phyloP scores from a whole-genome alignment of 1,140 invertebrate genomes.

The Oreohelix idahoensis region DNA sequence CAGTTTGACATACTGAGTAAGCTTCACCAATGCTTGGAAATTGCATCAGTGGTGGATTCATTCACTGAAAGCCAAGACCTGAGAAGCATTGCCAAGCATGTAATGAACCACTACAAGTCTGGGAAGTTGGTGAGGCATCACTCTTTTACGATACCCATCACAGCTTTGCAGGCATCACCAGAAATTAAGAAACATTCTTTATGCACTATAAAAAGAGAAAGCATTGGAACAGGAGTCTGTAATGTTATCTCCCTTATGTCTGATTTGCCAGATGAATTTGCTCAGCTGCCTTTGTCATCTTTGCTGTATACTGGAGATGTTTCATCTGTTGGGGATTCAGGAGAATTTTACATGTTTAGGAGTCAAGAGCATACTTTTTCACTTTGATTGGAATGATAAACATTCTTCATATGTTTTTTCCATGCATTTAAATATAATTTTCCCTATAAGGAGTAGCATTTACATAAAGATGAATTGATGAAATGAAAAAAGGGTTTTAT shows the following conservation, averaged over 20 bases:
- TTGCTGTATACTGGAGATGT: not conserved
- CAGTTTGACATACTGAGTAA: constrained; percentile 14
- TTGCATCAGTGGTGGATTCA: constrained; percentile 17
- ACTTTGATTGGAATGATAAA: not conserved
- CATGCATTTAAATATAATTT: too few species aligned
- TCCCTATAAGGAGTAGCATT: too few species aligned
- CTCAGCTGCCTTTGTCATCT: not conserved
- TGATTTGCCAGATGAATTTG: not conserved
- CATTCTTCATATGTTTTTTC: too few species aligned
- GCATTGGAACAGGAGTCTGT: not conserved
- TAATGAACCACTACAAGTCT: constrained; percentile 14
- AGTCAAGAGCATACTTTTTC: not conserved
- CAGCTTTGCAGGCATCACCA: constrained; percentile 26
- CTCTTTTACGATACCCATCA: constrained; percentile 12
- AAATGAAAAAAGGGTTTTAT: too few species aligned
- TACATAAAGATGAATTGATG: too few species aligned
- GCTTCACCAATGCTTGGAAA: constrained; percentile 25
- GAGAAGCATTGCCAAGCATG: not conserved
- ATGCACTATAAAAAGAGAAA: constrained; percentile 3
- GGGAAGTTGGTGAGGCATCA: not conserved
- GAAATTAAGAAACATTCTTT: constrained; percentile 14
- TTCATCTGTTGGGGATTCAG: not conserved
- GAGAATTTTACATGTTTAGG: not conserved
- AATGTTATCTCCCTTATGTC: not conserved
- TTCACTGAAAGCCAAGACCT: constrained; percentile 25